A percentile compares a stretch with the other conserved stretches of the same genome.
Conservation (phyloP, 2,797 vertebrate genomes). For the Hippocampus kuda region DNA sequence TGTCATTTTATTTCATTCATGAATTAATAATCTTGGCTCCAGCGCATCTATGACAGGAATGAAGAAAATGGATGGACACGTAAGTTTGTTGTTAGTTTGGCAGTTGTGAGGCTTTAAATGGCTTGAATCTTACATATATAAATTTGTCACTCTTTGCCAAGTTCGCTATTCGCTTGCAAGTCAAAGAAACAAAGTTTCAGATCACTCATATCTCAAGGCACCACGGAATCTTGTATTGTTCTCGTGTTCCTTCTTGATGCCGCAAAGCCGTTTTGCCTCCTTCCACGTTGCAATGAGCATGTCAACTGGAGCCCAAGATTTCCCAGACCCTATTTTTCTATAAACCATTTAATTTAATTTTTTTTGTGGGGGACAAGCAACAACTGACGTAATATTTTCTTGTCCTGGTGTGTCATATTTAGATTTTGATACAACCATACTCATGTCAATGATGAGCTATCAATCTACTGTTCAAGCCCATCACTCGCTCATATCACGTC, state of each 20-base stretch:
- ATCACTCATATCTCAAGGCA: neutral
- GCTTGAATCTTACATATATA: too few species aligned
- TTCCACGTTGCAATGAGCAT: conserved; percentile 10
- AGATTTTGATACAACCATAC: neutral
- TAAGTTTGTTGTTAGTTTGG: too few species aligned
- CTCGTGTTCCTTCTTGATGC: neutral
- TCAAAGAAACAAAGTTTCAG: neutral
- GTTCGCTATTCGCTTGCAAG: neutral
- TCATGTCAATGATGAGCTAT: neutral
- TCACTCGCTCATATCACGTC: neutral
- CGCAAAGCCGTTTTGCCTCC: conserved; percentile 26
- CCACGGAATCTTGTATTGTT: neutral
- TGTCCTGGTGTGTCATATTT: conserved; percentile 4
- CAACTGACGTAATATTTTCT: conserved; percentile 33
- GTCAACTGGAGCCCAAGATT: conserved; percentile 17
- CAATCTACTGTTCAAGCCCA: neutral
- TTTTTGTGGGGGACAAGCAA: neutral
- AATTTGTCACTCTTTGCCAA: too few species aligned
- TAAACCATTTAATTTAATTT: neutral
- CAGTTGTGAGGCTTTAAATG: too few species aligned
- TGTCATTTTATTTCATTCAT: too few species aligned
- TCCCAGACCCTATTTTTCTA: too few species aligned
- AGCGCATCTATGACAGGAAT: too few species aligned
- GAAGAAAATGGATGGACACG: too few species aligned
- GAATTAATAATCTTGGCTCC: too few species aligned